A percentile compares a stretch with the other conserved stretches of the same genome.
These are phyloP conservation scores for Acyrthosiphon pisum DNA, from an alignment of 1,140 invertebrate genomes.

Conservation along the genomic window DNA sequence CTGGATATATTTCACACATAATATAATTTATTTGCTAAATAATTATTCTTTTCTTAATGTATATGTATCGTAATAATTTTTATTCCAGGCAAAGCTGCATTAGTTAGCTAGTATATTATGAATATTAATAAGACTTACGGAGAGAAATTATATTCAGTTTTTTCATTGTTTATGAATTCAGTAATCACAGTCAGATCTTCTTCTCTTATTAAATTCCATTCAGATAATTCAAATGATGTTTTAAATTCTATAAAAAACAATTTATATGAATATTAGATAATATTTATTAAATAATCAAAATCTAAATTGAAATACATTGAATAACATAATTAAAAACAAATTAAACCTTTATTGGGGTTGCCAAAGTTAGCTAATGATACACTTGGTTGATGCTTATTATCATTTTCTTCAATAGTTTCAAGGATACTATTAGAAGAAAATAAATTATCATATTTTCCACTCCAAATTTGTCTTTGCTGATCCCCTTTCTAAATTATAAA, in stretches of 20 bases:
- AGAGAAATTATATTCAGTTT: neutral
- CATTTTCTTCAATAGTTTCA: conserved; percentile 61
- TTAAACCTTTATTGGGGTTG: conserved; percentile 51
- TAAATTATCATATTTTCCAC: conserved; percentile 57
- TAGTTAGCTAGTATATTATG: too few relatives aligned
- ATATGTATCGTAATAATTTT: too few relatives aligned
- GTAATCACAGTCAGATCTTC: neutral
- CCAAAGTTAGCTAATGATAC: conserved; percentile 55
- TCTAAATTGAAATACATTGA: neutral
- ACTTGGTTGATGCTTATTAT: conserved; percentile 22
- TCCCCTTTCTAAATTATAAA: conserved; percentile 57
- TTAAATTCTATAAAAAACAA: conserved; percentile 59
- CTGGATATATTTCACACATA: too few relatives aligned
- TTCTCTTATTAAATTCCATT: conserved; percentile 61
- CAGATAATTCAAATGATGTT: conserved; percentile 61
- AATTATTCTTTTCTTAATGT: too few relatives aligned
- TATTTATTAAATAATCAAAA: neutral
- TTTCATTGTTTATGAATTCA: neutral
- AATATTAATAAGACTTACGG: conserved; percentile 23
- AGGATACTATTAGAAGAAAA: conserved; percentile 56
- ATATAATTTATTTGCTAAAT: too few relatives aligned
- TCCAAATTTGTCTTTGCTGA: conserved; percentile 61
- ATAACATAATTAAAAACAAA: neutral
- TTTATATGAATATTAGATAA: too few relatives aligned
- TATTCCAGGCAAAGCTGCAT: too few relatives aligned